Evolutionary conservation across 2,797 vertebrate species (phyloP).

Genomic region (Geotrypetes seraphini): DNA sequence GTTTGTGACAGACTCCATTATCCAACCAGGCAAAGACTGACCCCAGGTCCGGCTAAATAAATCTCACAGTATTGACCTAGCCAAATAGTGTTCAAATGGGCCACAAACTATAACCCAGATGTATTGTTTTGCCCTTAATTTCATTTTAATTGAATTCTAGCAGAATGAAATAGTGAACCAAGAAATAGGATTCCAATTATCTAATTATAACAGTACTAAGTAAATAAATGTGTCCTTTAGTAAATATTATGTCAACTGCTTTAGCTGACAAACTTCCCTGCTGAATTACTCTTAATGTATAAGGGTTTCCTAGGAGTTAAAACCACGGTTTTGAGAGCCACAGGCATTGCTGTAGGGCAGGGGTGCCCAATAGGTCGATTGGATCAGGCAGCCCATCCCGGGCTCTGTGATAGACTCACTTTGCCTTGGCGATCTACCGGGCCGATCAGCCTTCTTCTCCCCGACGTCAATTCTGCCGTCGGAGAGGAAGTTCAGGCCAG

Average conservation of each 20-base stretch:
- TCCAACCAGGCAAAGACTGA: slow-evolving; percentile 34
- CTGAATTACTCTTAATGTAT: too few relatives aligned
- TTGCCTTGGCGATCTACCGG: too few relatives aligned
- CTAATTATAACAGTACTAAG: not conserved
- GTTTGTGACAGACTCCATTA: not conserved
- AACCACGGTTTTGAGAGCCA: too few relatives aligned
- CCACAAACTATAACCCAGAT: slow-evolving; percentile 33
- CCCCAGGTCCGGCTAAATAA: slow-evolving; percentile 43
- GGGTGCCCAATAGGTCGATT: too few relatives aligned
- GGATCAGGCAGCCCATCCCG: too few relatives aligned
- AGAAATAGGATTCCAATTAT: not conserved
- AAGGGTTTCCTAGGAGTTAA: too few relatives aligned
- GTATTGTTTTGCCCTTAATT: slow-evolving; percentile 33
- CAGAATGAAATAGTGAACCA: slow-evolving; percentile 30
- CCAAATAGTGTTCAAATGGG: slow-evolving; percentile 25
- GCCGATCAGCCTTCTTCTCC: too few relatives aligned
- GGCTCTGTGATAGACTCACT: too few relatives aligned
- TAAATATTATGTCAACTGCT: not conserved
- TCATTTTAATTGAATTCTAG: slow-evolving; percentile 36
- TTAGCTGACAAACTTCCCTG: not conserved
- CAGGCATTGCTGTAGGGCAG: too few relatives aligned
- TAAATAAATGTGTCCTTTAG: not conserved
- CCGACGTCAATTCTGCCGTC: too few relatives aligned
- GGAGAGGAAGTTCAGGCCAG: too few relatives aligned
- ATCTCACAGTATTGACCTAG: slow-evolving; percentile 32